Percentiles rank a stretch among this genome's conserved stretches.
Conservation (phyloP, 2,888 invertebrate genomes). For the Capitulum mitella region DNA sequence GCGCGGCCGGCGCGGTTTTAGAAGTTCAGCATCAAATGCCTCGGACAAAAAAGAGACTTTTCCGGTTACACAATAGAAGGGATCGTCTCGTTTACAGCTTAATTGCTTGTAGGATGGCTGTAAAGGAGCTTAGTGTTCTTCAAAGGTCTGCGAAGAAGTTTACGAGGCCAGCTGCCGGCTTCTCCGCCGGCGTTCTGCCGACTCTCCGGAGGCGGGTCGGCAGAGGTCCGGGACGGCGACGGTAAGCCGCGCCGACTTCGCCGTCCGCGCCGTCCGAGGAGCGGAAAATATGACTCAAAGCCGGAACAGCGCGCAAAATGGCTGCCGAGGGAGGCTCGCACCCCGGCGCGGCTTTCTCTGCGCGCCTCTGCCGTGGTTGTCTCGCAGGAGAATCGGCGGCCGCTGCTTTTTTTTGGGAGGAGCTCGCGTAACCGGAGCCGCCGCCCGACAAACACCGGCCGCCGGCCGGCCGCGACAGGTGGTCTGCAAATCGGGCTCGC, state of each 20-base stretch:
- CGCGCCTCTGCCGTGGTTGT: no score
- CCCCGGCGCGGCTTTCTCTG: neutral
- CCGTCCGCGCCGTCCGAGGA: no score
- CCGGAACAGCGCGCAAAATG: no score
- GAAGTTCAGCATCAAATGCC: neutral
- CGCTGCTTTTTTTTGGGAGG: no score
- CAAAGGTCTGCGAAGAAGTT: neutral
- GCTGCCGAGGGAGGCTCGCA: no score
- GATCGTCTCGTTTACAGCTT: slow-evolving; percentile 8
- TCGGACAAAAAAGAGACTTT: neutral
- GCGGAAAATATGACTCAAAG: no score
- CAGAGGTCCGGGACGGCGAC: neutral
- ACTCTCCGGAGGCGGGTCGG: neutral
- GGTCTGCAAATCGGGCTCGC: neutral
- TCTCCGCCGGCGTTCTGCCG: neutral
- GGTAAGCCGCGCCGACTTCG: neutral
- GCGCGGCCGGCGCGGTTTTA: neutral
- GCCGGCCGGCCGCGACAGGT: neutral
- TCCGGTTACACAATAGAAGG: neutral
- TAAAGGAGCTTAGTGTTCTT: neutral
- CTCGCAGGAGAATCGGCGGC: no score
- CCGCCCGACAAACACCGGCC: neutral
- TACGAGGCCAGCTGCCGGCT: neutral
- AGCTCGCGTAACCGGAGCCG: neutral
- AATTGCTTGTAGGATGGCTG: neutral